Evolutionary conservation across 2,113 vertebrate genomes (phyloP).

Genomic region (Martes martes): DNA sequence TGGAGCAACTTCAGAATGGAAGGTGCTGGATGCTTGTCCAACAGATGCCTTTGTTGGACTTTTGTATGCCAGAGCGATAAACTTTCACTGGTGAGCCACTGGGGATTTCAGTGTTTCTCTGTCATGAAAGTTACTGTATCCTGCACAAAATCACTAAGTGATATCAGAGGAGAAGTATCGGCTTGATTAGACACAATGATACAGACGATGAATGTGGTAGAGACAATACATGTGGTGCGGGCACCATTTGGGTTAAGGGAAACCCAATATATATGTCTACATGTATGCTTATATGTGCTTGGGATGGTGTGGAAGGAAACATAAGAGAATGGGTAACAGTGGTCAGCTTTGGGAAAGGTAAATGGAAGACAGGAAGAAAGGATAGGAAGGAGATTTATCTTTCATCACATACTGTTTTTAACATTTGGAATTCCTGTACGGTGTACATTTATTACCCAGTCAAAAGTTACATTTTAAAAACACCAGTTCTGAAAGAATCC

Average conservation of each 20-base stretch:
- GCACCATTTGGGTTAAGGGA: background rate
- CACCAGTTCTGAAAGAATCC: background rate
- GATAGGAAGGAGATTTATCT: background rate
- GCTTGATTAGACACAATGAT: background rate
- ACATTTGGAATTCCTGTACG: background rate
- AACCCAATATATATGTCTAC: background rate
- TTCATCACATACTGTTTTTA: background rate
- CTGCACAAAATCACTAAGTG: background rate
- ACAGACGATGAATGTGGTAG: background rate
- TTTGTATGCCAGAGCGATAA: background rate
- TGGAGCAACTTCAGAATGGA: background rate
- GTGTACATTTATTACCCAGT: background rate
- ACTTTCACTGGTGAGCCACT: background rate
- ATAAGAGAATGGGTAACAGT: background rate
- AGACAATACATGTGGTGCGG: background rate
- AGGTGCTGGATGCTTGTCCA: background rate
- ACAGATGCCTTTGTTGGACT: no score
- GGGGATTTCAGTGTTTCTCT: background rate
- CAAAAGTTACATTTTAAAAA: background rate
- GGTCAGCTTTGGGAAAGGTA: background rate
- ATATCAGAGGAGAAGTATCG: background rate
- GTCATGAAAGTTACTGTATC: background rate
- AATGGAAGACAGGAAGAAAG: background rate
- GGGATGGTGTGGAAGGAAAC: background rate
- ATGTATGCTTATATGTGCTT: background rate